These are phyloP conservation scores for Linnaemya tessellans DNA, from an alignment of 2,888 invertebrate species.

Conservation along the genomic window DNA sequence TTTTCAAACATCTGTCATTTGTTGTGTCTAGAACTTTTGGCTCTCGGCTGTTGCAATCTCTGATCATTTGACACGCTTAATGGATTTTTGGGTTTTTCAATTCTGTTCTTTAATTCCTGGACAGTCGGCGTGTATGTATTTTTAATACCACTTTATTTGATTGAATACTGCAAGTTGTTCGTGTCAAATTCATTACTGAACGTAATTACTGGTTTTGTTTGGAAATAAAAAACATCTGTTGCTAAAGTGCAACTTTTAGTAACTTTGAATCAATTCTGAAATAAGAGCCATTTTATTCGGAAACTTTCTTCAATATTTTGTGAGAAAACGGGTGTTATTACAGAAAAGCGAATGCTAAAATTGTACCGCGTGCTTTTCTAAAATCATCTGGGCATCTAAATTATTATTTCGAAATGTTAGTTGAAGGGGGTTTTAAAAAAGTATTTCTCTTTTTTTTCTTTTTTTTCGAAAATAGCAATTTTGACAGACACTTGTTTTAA, in stretches of 20 bases:
- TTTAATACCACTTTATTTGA: background rate
- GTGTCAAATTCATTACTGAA: conserved; percentile 8
- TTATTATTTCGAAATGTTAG: too few relatives aligned
- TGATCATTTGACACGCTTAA: conserved; percentile 62
- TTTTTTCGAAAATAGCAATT: too few relatives aligned
- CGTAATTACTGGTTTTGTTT: conserved; percentile 4
- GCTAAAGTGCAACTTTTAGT: background rate
- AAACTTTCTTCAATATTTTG: background rate
- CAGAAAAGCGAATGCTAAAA: too few relatives aligned
- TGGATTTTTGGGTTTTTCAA: conserved; percentile 35
- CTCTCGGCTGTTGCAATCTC: conserved; percentile 47
- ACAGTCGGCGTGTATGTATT: background rate
- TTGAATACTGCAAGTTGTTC: background rate
- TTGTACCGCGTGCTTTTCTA: too few relatives aligned
- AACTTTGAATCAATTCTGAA: background rate
- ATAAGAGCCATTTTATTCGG: background rate
- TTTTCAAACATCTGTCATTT: conserved; percentile 56
- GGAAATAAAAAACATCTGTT: conserved; percentile 27
- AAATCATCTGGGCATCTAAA: too few relatives aligned
- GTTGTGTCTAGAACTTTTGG: conserved; percentile 23
- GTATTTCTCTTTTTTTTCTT: too few relatives aligned
- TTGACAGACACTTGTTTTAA: background rate
- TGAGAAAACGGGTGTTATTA: too few relatives aligned
- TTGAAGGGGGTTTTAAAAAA: too few relatives aligned
- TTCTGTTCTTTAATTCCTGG: background rate